Evolutionary conservation across 2,888 invertebrate species (phyloP), one percentile per base, ranked within the genome.

Genomic region (Tuta absoluta): DNA sequence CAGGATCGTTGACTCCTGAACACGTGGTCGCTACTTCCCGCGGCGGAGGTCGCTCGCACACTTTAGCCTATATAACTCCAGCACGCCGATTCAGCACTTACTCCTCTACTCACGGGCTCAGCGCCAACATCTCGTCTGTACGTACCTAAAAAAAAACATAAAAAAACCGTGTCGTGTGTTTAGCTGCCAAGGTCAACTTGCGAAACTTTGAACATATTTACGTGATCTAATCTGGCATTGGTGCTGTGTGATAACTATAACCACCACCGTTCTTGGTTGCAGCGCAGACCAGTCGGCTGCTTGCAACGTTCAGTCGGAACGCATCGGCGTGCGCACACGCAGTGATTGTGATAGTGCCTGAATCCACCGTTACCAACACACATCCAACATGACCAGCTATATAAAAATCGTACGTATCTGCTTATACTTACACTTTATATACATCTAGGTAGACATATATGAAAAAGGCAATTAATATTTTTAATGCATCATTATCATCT

Each of bases 51-150:
- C 89, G 85, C 76, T 72, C 77, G 72, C 66, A 28, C n/a, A 17
- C 69, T 69, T 77, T 89, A 89, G 84, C 87, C 91, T 91, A 91
- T 91, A 91, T 89, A 90, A 89, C 85, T 79, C 78, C 82, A 79
- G 75, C 79, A 76, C 82, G 75, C 79, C 76, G 82, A 78, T 74
- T 80, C 78, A 83, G 76, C 77, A 84, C 85, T 85, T 89, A 89
- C 87, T 81, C 84, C 85, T 81, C 81, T 76, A 78, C 76, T 77
- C 80, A 84, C 85, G 78, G 84, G 82, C 88, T 80, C 77, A 78
- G 84, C 76, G 86, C 83, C 78, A 84, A 86, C 88, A 87, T 76
- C 84, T 78, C 76, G 17, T 4, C 78, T 76, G 75, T 77, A 72
- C 75, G 70, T 71, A 77, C 74, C 70, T 74, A 37, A 57, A 48